Evolutionary conservation across 2,888 invertebrate species (phyloP).

Genomic region (Tryphoninae sp.): DNA sequence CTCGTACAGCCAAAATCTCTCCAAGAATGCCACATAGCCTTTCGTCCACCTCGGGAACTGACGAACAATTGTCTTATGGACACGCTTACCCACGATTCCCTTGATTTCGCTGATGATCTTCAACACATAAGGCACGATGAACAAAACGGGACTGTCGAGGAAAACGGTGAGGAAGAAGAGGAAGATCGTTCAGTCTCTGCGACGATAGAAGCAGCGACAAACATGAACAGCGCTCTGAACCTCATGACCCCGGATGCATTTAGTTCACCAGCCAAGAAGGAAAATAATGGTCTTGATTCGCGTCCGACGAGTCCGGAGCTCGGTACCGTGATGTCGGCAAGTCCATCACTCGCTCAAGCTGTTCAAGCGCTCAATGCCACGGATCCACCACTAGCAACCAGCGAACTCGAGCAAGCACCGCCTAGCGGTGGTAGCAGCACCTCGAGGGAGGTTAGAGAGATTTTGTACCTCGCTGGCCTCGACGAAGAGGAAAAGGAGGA

Average conservation of each 20-base stretch:
- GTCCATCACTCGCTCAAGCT: constrained; percentile 76
- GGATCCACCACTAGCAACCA: constrained; percentile 75
- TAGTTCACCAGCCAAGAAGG: constrained; percentile 84
- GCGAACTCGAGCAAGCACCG: constrained; percentile 76
- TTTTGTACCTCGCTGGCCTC: constrained; percentile 87
- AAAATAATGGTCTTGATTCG: constrained; percentile 79
- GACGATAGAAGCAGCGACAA: constrained; percentile 76
- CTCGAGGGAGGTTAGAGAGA: constrained; percentile 94
- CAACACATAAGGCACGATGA: constrained; percentile 73
- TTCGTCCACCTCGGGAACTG: constrained; percentile 79
- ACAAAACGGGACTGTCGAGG: constrained; percentile 76
- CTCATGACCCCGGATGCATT: constrained; percentile 95
- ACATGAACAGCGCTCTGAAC: constrained; percentile 83
- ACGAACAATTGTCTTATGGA: constrained; percentile 72
- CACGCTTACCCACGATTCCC: constrained; percentile 76
- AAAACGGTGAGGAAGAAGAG: constrained; percentile 75
- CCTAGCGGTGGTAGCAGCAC: constrained; percentile 94
- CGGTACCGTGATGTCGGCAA: constrained; percentile 73
- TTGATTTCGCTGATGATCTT: constrained; percentile 75
- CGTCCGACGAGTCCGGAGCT: constrained; percentile 76
- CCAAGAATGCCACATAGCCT: constrained; percentile 91
- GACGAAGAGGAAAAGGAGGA: constrained; percentile 74
- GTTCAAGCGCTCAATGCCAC: constrained; percentile 74
- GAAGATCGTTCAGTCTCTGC: constrained; percentile 75
- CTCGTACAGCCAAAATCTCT: constrained; percentile 94